Evolutionary conservation across 2,113 vertebrate genomes (phyloP), one percentile per base, ranked within the genome.

Genomic region (Periophthalmodon schlosseri): DNA sequence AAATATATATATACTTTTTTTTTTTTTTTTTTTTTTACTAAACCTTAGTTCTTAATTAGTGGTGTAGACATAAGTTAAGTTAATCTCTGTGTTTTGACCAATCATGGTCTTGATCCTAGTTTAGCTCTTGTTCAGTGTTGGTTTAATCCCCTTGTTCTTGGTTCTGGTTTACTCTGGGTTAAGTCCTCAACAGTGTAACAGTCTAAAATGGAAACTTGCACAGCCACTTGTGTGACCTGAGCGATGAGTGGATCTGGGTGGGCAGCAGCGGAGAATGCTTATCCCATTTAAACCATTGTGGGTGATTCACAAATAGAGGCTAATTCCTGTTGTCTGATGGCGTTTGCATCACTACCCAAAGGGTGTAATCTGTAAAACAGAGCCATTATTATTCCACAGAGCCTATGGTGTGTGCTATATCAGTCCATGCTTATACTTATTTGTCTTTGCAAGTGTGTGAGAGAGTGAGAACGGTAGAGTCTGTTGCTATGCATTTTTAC

Each of bases 401-500:
- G 78, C 24, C 71, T 75, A 68, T 68, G 66, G 66, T 72, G 76
- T 50, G 68, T 57, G 74, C 80, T 80, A 78, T 78, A 84, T 84
- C 73, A 69, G 78, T 78, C 68, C 65, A 47, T 72, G 72, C 57
- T 67, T 78, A 73, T 79, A 75, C 86, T 82, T 86, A 76, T 86
- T 76, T 85, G 78, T 72, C 56, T 73, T 69, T 83, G 64, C 61
- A 70, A 76, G 83, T 76, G 73, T 52, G 52, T 70, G 82, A 71
- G 57, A 74, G 82, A 79, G 23, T 46, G 68, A 54, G 70, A 79
- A 79, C 74, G 77, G 85, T 75, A 80, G 83, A 88, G 80, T 81
- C 91, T 90, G 91, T 92, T 91, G 91, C 91, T 88, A 92, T 92
- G 91, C 89, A 87, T 89, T 91, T 90, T 87, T 90, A 84, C 82